These are phyloP conservation scores for Tricholauxania praeusta DNA, from an alignment of 2,888 invertebrate genomes.

Conservation along the genomic window DNA sequence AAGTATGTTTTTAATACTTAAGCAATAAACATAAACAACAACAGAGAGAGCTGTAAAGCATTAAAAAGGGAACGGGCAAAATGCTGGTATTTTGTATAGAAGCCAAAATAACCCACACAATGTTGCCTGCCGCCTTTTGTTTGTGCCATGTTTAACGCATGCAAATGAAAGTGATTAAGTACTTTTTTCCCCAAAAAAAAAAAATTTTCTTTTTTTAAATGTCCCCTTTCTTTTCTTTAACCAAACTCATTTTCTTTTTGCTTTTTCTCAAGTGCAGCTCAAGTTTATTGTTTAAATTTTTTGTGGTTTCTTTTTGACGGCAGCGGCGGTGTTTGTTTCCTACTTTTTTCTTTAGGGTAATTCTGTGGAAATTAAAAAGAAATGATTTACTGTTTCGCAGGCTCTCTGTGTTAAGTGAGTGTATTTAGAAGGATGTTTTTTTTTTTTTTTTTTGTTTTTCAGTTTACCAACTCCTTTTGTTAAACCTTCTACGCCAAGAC, in stretches of 20 bases:
- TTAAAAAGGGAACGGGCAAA: too few relatives aligned
- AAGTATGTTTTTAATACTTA: constrained; percentile 26
- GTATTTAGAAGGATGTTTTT: background rate
- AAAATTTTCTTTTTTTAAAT: background rate
- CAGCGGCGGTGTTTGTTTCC: background rate
- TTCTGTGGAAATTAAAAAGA: constrained; percentile 28
- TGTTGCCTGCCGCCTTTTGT: constrained; percentile 11
- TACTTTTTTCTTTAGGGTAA: constrained; percentile 1
- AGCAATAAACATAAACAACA: constrained; percentile 19
- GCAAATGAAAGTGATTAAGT: constrained; percentile 31
- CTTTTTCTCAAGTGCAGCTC: constrained; percentile 12
- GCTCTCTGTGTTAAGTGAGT: background rate
- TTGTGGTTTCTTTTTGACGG: constrained; percentile 6
- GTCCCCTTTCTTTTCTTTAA: background rate
- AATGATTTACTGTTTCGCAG: constrained; percentile 14
- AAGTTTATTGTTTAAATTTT: constrained; percentile 26
- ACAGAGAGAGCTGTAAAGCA: background rate
- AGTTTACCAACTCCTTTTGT: too few relatives aligned
- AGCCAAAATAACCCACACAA: background rate
- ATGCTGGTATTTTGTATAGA: too few relatives aligned
- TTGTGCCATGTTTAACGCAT: constrained; percentile 19
- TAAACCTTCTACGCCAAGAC: too few relatives aligned
- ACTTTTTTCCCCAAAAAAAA: background rate
- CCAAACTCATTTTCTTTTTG: too few relatives aligned
- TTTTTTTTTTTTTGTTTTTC: background rate